Base-by-base conservation (phyloP, 2,797 vertebrate genomes). In the Rallus crepitans region DNA sequence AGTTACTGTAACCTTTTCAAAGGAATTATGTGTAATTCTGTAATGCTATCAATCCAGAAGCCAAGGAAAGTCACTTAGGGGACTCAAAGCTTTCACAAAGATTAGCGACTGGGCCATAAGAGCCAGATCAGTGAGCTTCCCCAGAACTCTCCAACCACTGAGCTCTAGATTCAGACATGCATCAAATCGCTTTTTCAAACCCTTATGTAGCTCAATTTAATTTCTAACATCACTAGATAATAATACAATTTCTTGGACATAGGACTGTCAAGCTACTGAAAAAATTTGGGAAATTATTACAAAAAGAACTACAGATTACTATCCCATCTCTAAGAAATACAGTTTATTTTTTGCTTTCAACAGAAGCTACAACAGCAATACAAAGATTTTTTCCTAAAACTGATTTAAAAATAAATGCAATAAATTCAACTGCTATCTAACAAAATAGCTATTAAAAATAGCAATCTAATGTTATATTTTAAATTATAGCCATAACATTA, bases 101-200 rank as follows among this genome's bases (percentile, higher is more conserved):
- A 55, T 37, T 39, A 39, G 75, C 14, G 87, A 15, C 12, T 15
- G 24, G 6, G 18, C 17, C n/a, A 60, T 82, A 70, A 70, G 80
- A 20, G 10, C 5, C 18, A 1, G 11, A 42, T 2, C 2, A 1
- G 9, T 53, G 47, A 47, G 1, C 8, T 50, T 55, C 50, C 24
- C 31, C 30, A 72, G 52, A 47, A 52, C 56, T 33, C 56, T 75
- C 53, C 66, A 52, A 70, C 11, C 35, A 77, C n/a, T 3, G 14
- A 52, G 14, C 59, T 20, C 8, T 6, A 76, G 18, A 61, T 47
- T 40, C 50, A 84, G 73, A 21, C 15, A 31, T 1, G 57, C 0
- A 6, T 48, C 64, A 75, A 72, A 83, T 47, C 1, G 0, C 15
- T 86, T n/a, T 13, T 31, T 28, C 75, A 76, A 87, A 48, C 18